phyloP scores from a whole-genome alignment of 2,113 vertebrate species.

The Cololabis saira region DNA sequence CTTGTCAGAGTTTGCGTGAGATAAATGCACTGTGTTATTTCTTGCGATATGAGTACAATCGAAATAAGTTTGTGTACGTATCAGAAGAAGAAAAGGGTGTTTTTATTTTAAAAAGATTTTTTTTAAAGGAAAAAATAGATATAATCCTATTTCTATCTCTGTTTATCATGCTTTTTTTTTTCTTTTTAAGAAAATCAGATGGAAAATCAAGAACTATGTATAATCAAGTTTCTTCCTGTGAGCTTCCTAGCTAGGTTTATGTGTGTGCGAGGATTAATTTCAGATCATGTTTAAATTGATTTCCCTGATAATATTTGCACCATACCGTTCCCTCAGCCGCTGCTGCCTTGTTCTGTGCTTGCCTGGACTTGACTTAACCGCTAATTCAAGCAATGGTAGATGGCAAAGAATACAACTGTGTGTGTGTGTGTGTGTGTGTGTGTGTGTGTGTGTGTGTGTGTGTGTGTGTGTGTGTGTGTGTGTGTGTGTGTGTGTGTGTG shows the following conservation, averaged over 20 bases:
- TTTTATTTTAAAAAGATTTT: slow-evolving; percentile 29
- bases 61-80: slow-evolving; percentile 56
- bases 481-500: slow-evolving; percentile 24
- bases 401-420: slow-evolving; percentile 26
- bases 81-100: slow-evolving; percentile 28
- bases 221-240: slow-evolving; percentile 28
- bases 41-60: slow-evolving; percentile 71
- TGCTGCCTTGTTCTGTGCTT: slow-evolving; percentile 13
- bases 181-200: slow-evolving; percentile 10
- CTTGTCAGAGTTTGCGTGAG: slow-evolving; percentile 46
- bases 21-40: slow-evolving; percentile 70
- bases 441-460: slow-evolving; percentile 22
- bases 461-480: slow-evolving; percentile 26
- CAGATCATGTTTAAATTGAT: slow-evolving; percentile 34
- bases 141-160: slow-evolving; percentile 38
- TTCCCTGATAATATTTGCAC: slow-evolving; percentile 24
- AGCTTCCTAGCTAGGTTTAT: background rate
- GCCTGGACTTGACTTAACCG: slow-evolving; percentile 49
- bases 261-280: slow-evolving; percentile 10
- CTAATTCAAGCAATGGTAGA: slow-evolving; percentile 32
- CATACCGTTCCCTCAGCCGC: background rate
- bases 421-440: slow-evolving; percentile 28
- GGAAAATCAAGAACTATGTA: slow-evolving; percentile 22
- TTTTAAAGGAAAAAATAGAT: slow-evolving; percentile 16
- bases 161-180: background rate